Evolutionary conservation across 2,797 vertebrate genomes (phyloP).

Genomic region (Peromyscus melanophrys): DNA sequence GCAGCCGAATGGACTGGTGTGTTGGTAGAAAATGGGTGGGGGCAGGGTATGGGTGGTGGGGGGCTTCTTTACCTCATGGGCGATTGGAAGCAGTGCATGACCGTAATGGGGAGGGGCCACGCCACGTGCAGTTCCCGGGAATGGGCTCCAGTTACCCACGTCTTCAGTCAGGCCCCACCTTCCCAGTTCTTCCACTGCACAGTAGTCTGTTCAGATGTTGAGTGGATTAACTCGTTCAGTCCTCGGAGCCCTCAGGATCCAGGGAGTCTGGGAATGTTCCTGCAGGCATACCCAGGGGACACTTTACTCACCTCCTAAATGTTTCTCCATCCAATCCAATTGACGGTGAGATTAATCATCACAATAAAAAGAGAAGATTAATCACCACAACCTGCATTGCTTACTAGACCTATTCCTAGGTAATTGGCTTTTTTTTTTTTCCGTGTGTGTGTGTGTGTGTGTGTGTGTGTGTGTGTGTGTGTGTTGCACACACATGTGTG

Average conservation of each 20-base stretch:
- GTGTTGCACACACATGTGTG: background rate
- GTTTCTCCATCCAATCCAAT: background rate
- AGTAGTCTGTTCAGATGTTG: background rate
- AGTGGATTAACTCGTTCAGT: background rate
- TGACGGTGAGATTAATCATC: background rate
- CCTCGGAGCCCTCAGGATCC: background rate
- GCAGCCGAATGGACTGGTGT: background rate
- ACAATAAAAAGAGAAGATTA: background rate
- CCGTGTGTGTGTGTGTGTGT: background rate
- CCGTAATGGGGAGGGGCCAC: background rate
- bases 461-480: background rate
- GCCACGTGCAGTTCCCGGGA: background rate
- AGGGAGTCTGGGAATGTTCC: background rate
- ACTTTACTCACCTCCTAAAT: background rate
- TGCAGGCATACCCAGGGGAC: background rate
- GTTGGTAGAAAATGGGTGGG: background rate
- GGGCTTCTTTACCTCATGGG: background rate
- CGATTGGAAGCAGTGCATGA: accelerated
- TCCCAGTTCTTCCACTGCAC: too few species aligned
- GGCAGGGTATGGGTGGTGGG: too few species aligned
- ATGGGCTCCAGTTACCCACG: background rate
- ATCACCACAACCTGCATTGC: background rate
- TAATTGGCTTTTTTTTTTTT: background rate
- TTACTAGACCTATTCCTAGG: background rate
- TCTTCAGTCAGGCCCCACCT: background rate